These are phyloP conservation scores for Poecilia picta DNA, from an alignment of 2,797 vertebrate species.

Conservation along the genomic window DNA sequence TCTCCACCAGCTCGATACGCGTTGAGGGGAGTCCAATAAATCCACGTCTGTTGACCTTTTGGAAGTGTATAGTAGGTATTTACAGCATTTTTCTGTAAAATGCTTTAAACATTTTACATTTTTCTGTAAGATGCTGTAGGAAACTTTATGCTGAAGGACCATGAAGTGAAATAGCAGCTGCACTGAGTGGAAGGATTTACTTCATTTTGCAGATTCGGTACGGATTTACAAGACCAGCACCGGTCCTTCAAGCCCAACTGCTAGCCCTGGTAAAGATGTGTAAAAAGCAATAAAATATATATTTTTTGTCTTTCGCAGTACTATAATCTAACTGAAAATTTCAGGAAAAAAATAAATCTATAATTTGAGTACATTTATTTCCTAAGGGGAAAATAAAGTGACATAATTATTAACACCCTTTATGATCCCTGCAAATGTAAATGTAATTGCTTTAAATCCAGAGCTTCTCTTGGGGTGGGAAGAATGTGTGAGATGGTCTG, in stretches of 20 bases:
- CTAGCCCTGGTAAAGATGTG: background rate
- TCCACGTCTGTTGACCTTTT: conserved; percentile 72
- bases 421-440: background rate
- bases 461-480: background rate
- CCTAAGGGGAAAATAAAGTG: background rate
- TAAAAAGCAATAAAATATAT: background rate
- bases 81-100: conserved; percentile 47
- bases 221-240: background rate
- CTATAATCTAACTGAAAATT: background rate
- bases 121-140: conserved; percentile 47
- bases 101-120: conserved; percentile 19
- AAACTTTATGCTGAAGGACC: conserved; percentile 70
- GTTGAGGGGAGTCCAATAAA: conserved; percentile 68
- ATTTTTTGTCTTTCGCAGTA: background rate
- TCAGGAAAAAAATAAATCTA: background rate
- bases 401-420: background rate
- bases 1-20: conserved; percentile 66
- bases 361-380: background rate
- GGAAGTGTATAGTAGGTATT: conserved; percentile 60
- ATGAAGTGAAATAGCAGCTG: conserved; percentile 50
- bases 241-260: background rate
- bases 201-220: conserved; percentile 64
- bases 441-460: background rate
- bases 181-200: conserved; percentile 62
- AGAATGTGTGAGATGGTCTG: background rate